Evolutionary conservation across 2,888 invertebrate species (phyloP).

Genomic region (Phorcus lineatus): DNA sequence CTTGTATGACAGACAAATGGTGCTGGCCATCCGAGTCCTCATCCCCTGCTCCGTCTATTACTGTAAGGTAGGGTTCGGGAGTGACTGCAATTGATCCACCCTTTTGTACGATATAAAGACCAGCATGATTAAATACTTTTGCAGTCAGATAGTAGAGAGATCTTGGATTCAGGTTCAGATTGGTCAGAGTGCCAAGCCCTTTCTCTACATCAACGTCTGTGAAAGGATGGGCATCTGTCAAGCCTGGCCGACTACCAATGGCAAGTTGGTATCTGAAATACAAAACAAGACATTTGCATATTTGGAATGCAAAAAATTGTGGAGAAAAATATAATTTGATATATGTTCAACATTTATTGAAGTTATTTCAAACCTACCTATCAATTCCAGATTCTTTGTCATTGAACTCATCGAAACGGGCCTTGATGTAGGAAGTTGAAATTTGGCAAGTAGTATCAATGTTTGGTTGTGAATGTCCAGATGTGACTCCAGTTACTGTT

Average conservation of each 20-base stretch:
- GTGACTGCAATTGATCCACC: constrained; percentile 53
- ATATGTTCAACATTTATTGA: too few relatives aligned
- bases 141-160: constrained; percentile 45
- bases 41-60: constrained; percentile 42
- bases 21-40: constrained; percentile 51
- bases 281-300: neutral
- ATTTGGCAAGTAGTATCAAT: constrained; percentile 43
- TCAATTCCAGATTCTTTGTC: constrained; percentile 49
- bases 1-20: constrained; percentile 45
- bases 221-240: constrained; percentile 31
- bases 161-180: constrained; percentile 35
- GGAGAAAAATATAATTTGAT: too few relatives aligned
- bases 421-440: constrained; percentile 46
- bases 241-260: constrained; percentile 30
- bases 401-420: constrained; percentile 24
- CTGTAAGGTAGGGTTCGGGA: constrained; percentile 38
- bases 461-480: neutral
- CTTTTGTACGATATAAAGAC: constrained; percentile 39
- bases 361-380: neutral
- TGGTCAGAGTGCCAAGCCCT: constrained; percentile 35
- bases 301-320: too few relatives aligned
- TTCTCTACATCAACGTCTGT: constrained; percentile 11
- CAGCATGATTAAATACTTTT: constrained; percentile 52
- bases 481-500: constrained; percentile 43
- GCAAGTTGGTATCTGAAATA: constrained; percentile 39